These are phyloP conservation scores for Dissostichus mawsoni DNA, from an alignment of 2,113 vertebrate species.

Conservation along the genomic window DNA sequence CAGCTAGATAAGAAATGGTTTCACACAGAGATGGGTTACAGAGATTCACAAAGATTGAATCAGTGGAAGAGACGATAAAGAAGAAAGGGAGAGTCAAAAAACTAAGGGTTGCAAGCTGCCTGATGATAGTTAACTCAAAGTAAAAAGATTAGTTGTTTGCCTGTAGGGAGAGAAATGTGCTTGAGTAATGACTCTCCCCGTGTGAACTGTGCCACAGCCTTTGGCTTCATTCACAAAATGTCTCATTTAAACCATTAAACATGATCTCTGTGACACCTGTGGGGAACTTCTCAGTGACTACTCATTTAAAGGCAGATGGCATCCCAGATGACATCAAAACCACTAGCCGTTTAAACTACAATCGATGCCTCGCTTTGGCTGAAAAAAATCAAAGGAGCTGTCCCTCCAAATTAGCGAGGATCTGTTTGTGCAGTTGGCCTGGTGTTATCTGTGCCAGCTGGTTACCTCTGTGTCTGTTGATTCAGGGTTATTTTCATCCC, in stretches of 20 bases:
- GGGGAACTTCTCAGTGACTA: background rate
- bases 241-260: background rate
- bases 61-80: constrained; percentile 20
- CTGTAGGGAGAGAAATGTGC: background rate
- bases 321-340: background rate
- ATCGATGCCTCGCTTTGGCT: background rate
- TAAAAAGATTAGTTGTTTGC: constrained; percentile 1
- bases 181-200: background rate
- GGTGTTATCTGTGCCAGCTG: constrained; percentile 14
- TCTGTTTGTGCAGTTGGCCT: constrained; percentile 28
- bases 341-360: background rate
- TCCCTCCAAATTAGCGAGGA: constrained; percentile 11
- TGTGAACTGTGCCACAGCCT: background rate
- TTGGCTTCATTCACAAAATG: constrained; percentile 13
- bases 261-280: constrained; percentile 2
- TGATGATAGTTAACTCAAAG: constrained; percentile 10
- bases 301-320: constrained; percentile 8
- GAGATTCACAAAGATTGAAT: constrained; percentile 30
- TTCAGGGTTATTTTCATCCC: background rate
- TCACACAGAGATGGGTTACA: constrained; percentile 18
- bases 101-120: background rate
- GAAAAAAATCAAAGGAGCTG: background rate
- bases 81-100: background rate
- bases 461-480: constrained; percentile 19
- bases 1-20: constrained; percentile 15